These are phyloP conservation scores for Eilema griseolum DNA, from an alignment of 2,888 invertebrate genomes.

Conservation along the genomic window DNA sequence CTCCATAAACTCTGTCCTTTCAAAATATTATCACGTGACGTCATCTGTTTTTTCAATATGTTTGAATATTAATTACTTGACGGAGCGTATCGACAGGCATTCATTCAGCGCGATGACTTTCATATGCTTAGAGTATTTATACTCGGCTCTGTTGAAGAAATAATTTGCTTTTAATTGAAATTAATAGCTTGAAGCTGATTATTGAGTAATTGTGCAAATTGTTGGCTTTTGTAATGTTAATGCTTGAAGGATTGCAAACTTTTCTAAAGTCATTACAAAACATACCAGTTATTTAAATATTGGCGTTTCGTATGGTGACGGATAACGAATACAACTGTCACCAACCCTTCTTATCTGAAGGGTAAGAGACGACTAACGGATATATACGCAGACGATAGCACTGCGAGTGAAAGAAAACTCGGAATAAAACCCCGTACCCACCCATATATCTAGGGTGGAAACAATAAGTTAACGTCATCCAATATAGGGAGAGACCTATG, in stretches of 20 bases:
- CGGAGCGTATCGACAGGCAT: slow-evolving; percentile 40
- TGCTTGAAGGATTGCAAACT: not conserved
- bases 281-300: not conserved
- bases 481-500: no score
- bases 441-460: no score
- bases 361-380: no score
- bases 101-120: slow-evolving; percentile 37
- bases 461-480: no score
- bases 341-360: no score
- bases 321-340: no score
- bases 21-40: slow-evolving; percentile 17
- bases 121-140: slow-evolving; percentile 41
- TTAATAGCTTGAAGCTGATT: not conserved
- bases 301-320: no score
- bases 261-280: not conserved
- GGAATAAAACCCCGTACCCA: no score
- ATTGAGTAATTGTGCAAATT: not conserved
- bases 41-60: slow-evolving; percentile 30
- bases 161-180: slow-evolving; percentile 2
- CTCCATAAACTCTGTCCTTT: not conserved
- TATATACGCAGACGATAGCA: no score
- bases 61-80: slow-evolving; percentile 34
- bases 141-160: slow-evolving; percentile 12
- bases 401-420: no score
- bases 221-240: not conserved